These are phyloP conservation scores for Lepus townsendii DNA, from an alignment of 2,797 vertebrate genomes.

Conservation along the genomic window DNA sequence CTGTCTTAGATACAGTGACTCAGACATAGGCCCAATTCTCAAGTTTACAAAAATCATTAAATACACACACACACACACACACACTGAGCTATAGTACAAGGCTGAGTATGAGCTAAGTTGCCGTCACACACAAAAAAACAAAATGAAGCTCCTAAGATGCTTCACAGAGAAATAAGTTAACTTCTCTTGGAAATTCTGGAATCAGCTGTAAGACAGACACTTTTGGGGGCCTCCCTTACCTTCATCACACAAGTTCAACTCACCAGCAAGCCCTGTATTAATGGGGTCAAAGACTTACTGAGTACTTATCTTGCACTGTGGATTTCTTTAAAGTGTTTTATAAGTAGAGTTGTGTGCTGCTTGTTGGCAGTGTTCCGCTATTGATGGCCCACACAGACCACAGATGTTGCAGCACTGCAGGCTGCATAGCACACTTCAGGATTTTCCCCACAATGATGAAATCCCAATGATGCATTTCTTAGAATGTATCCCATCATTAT, in stretches of 20 bases:
- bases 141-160: background rate
- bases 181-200: background rate
- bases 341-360: background rate
- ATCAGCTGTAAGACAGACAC: background rate
- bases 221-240: background rate
- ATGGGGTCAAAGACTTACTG: background rate
- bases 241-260: background rate
- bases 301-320: background rate
- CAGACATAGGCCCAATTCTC: background rate
- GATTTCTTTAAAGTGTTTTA: background rate
- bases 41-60: background rate
- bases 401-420: no score
- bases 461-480: no score
- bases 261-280: background rate
- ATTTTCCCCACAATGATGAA: no score
- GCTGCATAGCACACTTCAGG: no score
- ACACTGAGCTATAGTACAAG: background rate
- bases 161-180: constrained; percentile 24
- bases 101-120: background rate
- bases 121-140: background rate
- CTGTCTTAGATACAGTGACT: background rate
- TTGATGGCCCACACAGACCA: no score
- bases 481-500: no score
- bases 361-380: no score
- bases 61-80: background rate